A percentile compares a stretch with the other conserved stretches of the same genome.
Conservation (phyloP, 2,888 invertebrate species). For the Drosophila conformis region DNA sequence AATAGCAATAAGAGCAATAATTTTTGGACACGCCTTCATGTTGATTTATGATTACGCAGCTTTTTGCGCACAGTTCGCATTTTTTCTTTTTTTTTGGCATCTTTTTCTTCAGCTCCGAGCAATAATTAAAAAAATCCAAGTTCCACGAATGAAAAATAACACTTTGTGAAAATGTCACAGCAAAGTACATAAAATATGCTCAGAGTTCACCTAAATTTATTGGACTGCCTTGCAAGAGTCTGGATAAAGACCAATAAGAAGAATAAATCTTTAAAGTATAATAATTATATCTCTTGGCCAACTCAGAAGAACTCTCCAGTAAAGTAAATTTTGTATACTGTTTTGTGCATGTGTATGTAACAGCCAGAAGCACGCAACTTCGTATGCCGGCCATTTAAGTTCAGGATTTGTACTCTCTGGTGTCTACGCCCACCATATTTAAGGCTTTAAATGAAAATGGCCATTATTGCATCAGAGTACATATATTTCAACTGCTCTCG, state of each 20-base stretch:
- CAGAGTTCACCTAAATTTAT: background rate
- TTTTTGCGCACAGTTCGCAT: constrained; percentile 17
- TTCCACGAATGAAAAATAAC: background rate
- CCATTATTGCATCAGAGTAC: background rate
- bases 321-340: no score
- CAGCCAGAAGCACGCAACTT: no score
- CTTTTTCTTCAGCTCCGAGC: constrained; percentile 15
- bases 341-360: no score
- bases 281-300: background rate
- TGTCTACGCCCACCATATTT: background rate
- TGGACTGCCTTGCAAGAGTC: background rate
- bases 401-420: background rate
- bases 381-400: background rate
- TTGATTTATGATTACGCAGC: constrained; percentile 71
- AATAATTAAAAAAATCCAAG: background rate
- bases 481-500: background rate
- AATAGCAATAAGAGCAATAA: background rate
- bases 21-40: constrained; percentile 46
- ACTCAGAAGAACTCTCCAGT: background rate
- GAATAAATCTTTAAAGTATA: background rate
- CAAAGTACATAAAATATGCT: background rate
- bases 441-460: background rate
- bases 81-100: constrained; percentile 28
- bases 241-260: background rate
- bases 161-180: background rate